These are phyloP conservation scores for Himalopsyche kuldschensis DNA, from an alignment of 2,888 invertebrate genomes.

Conservation along the genomic window DNA sequence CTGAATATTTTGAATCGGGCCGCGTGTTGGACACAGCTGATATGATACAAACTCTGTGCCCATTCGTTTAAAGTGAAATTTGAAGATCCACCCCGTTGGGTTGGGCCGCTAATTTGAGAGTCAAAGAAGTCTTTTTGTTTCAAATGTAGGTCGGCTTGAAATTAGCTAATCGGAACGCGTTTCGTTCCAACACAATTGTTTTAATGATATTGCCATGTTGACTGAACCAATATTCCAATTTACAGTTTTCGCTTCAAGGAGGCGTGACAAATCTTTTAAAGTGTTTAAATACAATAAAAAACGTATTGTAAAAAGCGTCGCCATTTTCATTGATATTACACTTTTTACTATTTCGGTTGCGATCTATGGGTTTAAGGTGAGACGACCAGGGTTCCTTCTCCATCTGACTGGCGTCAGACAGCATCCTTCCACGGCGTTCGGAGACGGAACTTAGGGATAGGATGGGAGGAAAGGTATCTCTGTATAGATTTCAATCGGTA, in stretches of 20 bases:
- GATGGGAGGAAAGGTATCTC: too few relatives aligned
- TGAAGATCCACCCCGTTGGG: background rate
- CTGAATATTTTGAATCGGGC: too few relatives aligned
- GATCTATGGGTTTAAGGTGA: background rate
- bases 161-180: conserved; percentile 22
- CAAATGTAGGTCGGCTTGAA: background rate
- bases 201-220: background rate
- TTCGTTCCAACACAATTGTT: conserved; percentile 19
- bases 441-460: too few relatives aligned
- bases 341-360: background rate
- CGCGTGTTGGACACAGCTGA: too few relatives aligned
- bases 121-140: background rate
- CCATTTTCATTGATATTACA: background rate
- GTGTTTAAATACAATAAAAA: background rate
- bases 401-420: too few relatives aligned
- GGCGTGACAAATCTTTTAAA: background rate
- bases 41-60: too few relatives aligned
- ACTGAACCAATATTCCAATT: background rate
- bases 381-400: too few relatives aligned
- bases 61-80: background rate
- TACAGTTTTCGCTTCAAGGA: background rate
- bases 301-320: background rate
- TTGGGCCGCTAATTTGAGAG: background rate
- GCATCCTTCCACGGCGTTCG: too few relatives aligned
- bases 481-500: too few relatives aligned